Evolutionary conservation across 2,113 vertebrate species (phyloP).

Genomic region (Prunella fulvescens): DNA sequence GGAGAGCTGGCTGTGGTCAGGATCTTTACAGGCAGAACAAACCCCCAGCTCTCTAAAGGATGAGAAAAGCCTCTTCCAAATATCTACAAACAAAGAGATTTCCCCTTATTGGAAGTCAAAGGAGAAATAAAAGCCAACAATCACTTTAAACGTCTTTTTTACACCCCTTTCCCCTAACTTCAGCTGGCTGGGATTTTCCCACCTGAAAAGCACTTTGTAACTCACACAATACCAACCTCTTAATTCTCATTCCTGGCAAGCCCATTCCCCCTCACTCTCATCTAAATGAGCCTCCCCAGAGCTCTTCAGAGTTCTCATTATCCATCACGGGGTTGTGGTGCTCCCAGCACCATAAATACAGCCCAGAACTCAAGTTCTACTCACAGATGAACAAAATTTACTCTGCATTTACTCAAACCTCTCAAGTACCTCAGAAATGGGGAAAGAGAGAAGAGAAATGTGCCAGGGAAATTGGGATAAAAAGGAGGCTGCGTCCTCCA

Average conservation of each 20-base stretch:
- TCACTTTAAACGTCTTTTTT: neutral
- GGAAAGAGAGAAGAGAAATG: no score
- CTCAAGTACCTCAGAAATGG: no score
- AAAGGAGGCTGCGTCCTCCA: no score
- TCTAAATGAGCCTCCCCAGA: slow-evolving; percentile 8
- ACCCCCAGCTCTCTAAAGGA: neutral
- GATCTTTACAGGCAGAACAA: neutral
- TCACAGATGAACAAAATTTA: neutral
- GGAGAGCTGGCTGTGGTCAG: neutral
- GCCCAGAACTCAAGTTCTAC: neutral
- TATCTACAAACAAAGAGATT: neutral
- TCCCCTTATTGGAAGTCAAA: neutral
- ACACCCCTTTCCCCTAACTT: neutral
- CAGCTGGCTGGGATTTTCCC: neutral
- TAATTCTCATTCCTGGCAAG: slow-evolving; percentile 33
- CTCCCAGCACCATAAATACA: neutral
- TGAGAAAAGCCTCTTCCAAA: neutral
- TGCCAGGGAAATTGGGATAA: no score
- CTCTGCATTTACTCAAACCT: neutral
- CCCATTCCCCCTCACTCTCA: neutral
- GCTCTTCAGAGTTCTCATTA: neutral
- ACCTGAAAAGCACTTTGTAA: neutral
- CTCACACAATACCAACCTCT: neutral
- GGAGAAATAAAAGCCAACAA: neutral
- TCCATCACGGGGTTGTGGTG: neutral